Conservation (phyloP, 1,140 invertebrate genomes). For the Nephila pilipes region DNA sequence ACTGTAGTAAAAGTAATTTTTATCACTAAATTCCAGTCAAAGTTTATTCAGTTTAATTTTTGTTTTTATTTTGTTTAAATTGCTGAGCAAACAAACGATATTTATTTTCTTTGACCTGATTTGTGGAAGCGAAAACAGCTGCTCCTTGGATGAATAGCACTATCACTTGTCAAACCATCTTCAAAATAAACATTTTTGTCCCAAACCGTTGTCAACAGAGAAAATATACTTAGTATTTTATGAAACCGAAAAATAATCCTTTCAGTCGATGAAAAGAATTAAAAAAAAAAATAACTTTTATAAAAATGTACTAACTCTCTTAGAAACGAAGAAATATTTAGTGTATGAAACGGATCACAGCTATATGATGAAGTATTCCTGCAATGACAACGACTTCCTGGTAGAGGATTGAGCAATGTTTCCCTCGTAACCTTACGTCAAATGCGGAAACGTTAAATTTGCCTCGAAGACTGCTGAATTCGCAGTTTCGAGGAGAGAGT, state of each 20-base stretch:
- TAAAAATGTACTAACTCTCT: not conserved
- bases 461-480: not conserved
- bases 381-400: not conserved
- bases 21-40: not conserved
- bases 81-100: not conserved
- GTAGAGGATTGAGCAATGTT: not conserved
- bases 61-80: not conserved
- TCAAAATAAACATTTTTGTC: not conserved
- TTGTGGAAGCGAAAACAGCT: not conserved
- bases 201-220: not conserved
- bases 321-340: not conserved
- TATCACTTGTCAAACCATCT: not conserved
- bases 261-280: too few relatives aligned
- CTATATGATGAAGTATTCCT: not conserved
- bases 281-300: not conserved
- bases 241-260: too few relatives aligned
- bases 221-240: not conserved
- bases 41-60: not conserved
- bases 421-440: conserved; percentile 1
- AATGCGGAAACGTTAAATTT: conserved; percentile 27
- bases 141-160: not conserved
- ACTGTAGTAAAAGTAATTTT: too few relatives aligned
- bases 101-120: not conserved
- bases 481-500: not conserved
- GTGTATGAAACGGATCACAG: not conserved